Percentiles rank a stretch among this genome's conserved stretches.
Evolutionary conservation across 23 tunicate species (phyloP).

Genomic region (Trididemnum clinides): DNA sequence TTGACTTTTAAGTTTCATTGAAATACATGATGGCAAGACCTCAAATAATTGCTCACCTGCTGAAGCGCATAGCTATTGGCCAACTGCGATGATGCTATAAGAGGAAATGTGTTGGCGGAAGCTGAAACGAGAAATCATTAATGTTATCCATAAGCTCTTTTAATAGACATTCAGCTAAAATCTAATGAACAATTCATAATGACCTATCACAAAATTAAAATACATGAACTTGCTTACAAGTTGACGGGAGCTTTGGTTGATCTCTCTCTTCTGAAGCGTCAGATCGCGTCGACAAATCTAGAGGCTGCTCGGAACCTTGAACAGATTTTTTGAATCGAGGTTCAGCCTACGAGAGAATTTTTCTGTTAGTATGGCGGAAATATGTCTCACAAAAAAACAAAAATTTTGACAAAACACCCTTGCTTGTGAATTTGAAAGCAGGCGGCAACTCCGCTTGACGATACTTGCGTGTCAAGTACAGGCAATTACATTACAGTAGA

Average conservation of each 20-base stretch:
- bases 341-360: not conserved
- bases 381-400: not conserved
- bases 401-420: not conserved
- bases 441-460: too few species aligned
- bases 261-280: not conserved
- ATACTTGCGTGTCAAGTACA: too few species aligned
- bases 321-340: not conserved
- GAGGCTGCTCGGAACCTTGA: not conserved
- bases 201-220: too few species aligned
- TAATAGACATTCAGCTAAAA: too few species aligned
- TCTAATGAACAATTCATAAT: too few species aligned
- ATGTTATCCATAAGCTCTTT: too few species aligned
- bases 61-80: not conserved
- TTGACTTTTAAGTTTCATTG: too few species aligned
- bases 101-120: not conserved
- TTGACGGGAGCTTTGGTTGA: not conserved
- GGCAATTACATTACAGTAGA: too few species aligned
- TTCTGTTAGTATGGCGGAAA: not conserved
- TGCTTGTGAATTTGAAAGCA: too few species aligned
- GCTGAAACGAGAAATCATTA: not conserved
- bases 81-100: not conserved
- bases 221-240: not conserved
- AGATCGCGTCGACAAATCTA: conserved; percentile 7
- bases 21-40: too few species aligned
- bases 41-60: not conserved